Base-by-base conservation (phyloP, 2,888 invertebrate species). In the Eulithis testata region DNA sequence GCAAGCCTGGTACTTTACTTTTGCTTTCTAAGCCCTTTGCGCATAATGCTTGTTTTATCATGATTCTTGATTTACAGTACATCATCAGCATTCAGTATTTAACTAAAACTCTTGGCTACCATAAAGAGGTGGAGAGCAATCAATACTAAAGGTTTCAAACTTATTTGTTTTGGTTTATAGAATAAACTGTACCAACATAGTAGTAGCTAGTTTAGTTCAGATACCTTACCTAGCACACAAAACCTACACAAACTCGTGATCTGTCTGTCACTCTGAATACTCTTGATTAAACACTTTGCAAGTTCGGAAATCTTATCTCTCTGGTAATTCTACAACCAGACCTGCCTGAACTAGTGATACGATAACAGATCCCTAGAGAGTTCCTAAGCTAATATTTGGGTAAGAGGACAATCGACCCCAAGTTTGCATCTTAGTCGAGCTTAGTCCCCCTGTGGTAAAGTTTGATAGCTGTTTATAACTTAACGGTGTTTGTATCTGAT, bases 1-100 rank as follows among this genome's bases (percentile, higher is more conserved):
- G 89, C 87, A 79, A 78, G 77, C 89, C 89, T 89, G 81, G 87
- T 85, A 88, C 88, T 90, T 86, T 90, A 88, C 90, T 90, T 86
- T 90, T 88, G 85, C 87, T 89, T 90, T 88, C 88, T 73, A 82
- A 79, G 78, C 75, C 73, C 73, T 14, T 12, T 75, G 76, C 77
- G 79, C 70, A 77, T 71, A 68, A 69, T 73, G 72, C 11, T 44
- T 6, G n/a, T 6, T 54, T 37, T 40, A 21, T 37, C 7, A 47
- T 14, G 12, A 40, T 40, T 3, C 31, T 31, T 6, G 31, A 31
- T 31, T 21, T 21, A 21, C 21, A 31, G 31, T 31, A 31, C 31
- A 6, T 1, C 31, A 31, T 31, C 21, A 21, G 21, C 21, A 21
- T 21, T 21, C 21, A 21, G 21, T 21, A 21, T 21, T 21, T 21